These are phyloP conservation scores for Phacellophora camtschatica DNA, from an alignment of 30 jellyfish, hydroid and myxozoan genomes.

Conservation along the genomic window DNA sequence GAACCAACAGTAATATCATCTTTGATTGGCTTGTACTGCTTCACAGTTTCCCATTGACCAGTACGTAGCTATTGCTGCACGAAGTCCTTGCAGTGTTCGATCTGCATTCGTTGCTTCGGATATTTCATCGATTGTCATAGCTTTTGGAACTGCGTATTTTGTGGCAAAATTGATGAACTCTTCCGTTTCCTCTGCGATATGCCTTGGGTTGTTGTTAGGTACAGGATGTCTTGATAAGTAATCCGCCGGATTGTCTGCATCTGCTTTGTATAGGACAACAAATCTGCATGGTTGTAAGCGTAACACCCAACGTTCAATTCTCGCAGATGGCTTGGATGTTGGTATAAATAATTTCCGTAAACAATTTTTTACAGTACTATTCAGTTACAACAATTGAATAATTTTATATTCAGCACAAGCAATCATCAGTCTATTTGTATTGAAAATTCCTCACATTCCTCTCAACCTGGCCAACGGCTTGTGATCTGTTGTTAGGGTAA, in stretches of 20 bases:
- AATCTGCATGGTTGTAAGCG: constrained; percentile 16
- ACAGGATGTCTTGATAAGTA: constrained; percentile 32
- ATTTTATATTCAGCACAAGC: too few species aligned
- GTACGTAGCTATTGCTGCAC: background rate
- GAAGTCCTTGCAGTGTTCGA: background rate
- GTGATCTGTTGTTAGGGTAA: background rate
- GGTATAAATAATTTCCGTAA: too few species aligned
- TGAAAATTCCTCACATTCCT: too few species aligned
- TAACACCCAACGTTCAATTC: constrained; percentile 22
- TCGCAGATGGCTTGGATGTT: background rate
- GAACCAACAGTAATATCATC: background rate
- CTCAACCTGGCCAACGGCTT: too few species aligned
- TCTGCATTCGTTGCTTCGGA: background rate
- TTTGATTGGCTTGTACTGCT: background rate
- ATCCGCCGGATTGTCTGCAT: constrained; percentile 33
- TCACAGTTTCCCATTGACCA: background rate
- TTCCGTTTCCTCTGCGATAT: too few species aligned
- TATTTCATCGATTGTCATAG: background rate
- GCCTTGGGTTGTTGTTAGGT: too few species aligned
- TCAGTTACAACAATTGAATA: too few species aligned
- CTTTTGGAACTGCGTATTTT: too few species aligned
- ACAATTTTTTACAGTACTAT: too few species aligned
- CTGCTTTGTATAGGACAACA: background rate
- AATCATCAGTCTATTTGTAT: too few species aligned
- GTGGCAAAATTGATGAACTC: too few species aligned